Evolutionary conservation across 2,797 vertebrate genomes (phyloP).

Genomic region (Poeciliopsis infans): DNA sequence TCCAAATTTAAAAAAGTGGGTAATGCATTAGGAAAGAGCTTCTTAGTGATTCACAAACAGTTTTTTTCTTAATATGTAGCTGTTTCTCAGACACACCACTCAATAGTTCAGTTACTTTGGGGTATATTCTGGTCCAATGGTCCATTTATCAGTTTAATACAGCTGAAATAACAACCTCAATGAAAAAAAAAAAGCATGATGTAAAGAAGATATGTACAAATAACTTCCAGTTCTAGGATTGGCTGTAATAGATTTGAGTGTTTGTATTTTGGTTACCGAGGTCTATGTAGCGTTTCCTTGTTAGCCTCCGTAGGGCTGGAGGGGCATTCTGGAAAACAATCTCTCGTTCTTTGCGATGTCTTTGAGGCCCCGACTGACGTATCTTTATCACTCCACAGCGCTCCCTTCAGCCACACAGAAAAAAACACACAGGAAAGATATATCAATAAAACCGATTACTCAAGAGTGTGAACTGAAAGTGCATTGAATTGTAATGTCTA

Average conservation of each 20-base stretch:
- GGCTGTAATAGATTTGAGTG: not conserved
- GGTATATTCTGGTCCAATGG: not conserved
- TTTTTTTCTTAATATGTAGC: not conserved
- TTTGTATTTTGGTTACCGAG: conserved; percentile 83
- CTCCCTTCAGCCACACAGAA: conserved; percentile 52
- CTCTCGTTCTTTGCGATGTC: conserved; percentile 84
- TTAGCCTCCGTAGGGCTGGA: conserved; percentile 82
- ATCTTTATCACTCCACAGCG: conserved; percentile 92
- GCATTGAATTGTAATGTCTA: not conserved
- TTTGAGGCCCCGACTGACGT: conserved; percentile 82
- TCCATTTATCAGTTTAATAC: not conserved
- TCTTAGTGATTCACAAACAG: not conserved
- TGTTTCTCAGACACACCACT: not conserved
- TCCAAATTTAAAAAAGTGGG: not conserved
- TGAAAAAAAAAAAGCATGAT: not conserved
- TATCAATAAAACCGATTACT: not conserved
- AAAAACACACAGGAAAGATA: not conserved
- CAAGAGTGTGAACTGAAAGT: not conserved
- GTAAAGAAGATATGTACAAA: not conserved
- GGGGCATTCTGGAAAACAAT: conserved; percentile 84
- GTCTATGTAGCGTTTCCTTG: conserved; percentile 92
- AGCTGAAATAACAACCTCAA: not conserved
- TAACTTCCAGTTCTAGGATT: not conserved
- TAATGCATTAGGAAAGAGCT: not conserved
- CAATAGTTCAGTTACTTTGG: not conserved